Base-by-base conservation (phyloP, 2,888 invertebrate genomes). In the Leucoptera coffeella region DNA sequence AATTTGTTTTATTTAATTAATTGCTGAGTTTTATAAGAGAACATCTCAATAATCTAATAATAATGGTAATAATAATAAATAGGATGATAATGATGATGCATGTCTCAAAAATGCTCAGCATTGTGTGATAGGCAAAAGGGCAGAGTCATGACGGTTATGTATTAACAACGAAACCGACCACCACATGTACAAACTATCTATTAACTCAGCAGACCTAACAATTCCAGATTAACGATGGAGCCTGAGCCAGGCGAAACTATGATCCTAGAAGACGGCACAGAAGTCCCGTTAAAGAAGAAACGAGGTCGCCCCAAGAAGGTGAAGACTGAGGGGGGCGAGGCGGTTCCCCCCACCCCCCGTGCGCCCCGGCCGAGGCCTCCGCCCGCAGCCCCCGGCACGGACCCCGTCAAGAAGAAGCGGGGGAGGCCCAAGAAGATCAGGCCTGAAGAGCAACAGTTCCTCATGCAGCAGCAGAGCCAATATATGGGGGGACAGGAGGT, bases 261-360 rank as follows among this genome's bases (percentile, higher is more conserved):
- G 41, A 54, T 71, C 29, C 69, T 75, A 28, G 77, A 77, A 44
- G 78, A 78, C 55, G 77, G 77, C 38, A 75, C 75, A 26, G 74
- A 77, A 43, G 65, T 82, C 33, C 82, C 85, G 1, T 80, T 83
- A 24, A 89, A 89, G 64, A 90, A 90, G 72, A 89, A 89, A 55
- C 74, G 89, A n/a, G 90, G 90, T 2, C 65, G 89, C n/a, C 89
- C 90, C 32, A 89, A 89, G 67, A 90, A 90, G 57, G 78, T 83
- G 14, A 83, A 82, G 47, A 59, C 73, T 38, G 76, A 77, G 45
- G 83, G 78, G 47, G 82, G 75, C 14, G 82, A 74, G 49, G 74
- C 75, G 25, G 79, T 77, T 32, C 75, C 77, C 23, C 65, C 77
- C 7, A 50, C 64, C 10, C 73, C 73, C 23, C 50, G 64, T 20